Evolutionary conservation across 2,888 invertebrate genomes (phyloP).

Genomic region (Parnassius smintheus): DNA sequence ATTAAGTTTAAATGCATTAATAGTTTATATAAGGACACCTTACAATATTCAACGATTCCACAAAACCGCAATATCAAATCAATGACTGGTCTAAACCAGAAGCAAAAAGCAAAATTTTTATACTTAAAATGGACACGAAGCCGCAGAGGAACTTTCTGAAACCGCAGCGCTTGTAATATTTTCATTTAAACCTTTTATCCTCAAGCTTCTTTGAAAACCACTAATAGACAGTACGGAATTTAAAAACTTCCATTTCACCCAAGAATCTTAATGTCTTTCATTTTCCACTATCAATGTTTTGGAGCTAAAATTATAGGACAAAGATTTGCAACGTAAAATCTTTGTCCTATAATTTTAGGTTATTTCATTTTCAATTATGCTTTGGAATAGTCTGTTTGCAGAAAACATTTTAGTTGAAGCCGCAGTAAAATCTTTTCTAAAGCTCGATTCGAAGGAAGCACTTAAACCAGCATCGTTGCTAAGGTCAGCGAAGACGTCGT

Average conservation of each 20-base stretch:
- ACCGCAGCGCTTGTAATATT: constrained; percentile 33
- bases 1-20: too few relatives aligned
- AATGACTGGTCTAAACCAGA: constrained; percentile 16
- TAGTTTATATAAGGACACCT: too few relatives aligned
- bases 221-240: constrained; percentile 64
- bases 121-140: constrained; percentile 28
- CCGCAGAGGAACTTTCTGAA: constrained; percentile 23
- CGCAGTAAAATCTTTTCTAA: constrained; percentile 5
- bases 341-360: too few relatives aligned
- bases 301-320: neutral
- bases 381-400: constrained; percentile 2
- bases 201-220: constrained; percentile 53
- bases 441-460: constrained; percentile 13
- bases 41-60: neutral
- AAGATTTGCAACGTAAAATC: constrained; percentile 12
- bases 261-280: constrained; percentile 28
- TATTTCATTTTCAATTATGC: constrained; percentile 5
- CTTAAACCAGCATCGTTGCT: constrained; percentile 19
- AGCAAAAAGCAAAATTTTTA: constrained; percentile 28
- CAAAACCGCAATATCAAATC: constrained; percentile 17
- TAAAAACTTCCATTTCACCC: constrained; percentile 46
- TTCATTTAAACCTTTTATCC: constrained; percentile 59
- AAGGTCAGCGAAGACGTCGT: constrained; percentile 32
- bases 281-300: constrained; percentile 8
- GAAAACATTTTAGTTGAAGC: neutral